These are phyloP conservation scores for Eupeodes corollae DNA, from an alignment of 1,140 invertebrate species.

Conservation along the genomic window DNA sequence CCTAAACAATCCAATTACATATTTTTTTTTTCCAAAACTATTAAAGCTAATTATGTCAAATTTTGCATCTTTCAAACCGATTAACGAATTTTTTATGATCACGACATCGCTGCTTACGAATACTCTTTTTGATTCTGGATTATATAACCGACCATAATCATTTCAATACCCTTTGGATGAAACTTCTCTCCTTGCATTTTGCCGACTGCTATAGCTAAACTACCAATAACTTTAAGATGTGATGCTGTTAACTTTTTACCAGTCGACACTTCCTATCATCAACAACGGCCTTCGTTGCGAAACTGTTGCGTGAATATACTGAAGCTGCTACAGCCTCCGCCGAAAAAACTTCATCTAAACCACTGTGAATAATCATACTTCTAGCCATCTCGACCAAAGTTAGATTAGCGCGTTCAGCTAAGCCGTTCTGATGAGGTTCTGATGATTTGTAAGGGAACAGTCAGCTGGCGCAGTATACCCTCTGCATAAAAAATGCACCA, in stretches of 20 bases:
- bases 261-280: slow-evolving; percentile 23
- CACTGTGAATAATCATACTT: slow-evolving; percentile 9
- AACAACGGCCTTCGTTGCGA: slow-evolving; percentile 7
- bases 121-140: background rate
- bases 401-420: slow-evolving; percentile 10
- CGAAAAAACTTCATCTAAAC: slow-evolving; percentile 11
- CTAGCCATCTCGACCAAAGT: slow-evolving; percentile 10
- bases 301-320: slow-evolving; percentile 10
- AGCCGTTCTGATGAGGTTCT: slow-evolving; percentile 13
- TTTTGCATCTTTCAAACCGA: too few species aligned
- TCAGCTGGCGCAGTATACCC: slow-evolving; percentile 11
- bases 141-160: background rate
- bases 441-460: slow-evolving; percentile 9
- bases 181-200: too few species aligned
- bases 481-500: background rate
- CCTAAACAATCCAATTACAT: too few species aligned
- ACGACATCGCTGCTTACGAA: background rate
- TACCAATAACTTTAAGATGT: slow-evolving; percentile 26
- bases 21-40: too few species aligned
- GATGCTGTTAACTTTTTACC: slow-evolving; percentile 21
- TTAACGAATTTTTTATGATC: too few species aligned
- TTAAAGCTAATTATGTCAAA: too few species aligned
- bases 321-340: slow-evolving; percentile 15
- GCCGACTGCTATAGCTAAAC: too few species aligned
- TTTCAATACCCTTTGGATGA: too few species aligned